Evolutionary conservation across 2,797 vertebrate species (phyloP), one percentile per base, ranked within the genome.

Genomic region (Decapterus maruadsi): DNA sequence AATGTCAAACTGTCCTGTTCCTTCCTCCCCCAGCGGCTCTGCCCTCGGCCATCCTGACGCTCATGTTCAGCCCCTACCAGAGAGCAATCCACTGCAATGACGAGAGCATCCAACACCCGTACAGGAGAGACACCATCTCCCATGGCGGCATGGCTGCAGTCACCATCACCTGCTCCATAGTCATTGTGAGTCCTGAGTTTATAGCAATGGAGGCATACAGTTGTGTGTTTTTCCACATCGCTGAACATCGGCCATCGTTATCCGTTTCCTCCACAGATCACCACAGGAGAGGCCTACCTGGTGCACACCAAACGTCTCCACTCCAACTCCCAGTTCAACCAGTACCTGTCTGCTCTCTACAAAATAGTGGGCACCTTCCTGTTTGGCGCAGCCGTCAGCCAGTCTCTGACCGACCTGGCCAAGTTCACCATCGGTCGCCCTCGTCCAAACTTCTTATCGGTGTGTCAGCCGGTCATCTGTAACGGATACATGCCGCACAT

Each of bases 311-410:
- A 98, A 43, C 96, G 95, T 0, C 94, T 99, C 31, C 96, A 95
- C 81, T 99, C 97, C 19, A 97, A 94, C 81, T 97, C 97, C 0
- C 90, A 94, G 72, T 99, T 96, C 90, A 99, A 98, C 94, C 97
- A 96, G 83, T 99, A 99, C 56, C 83, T 97, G 82, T 96, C 97
- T 0, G 97, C 97, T 0, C 95, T 99, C 45, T 99, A 99, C 87
- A 99, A 99, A 90, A 96, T 99, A 74, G 92, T 99, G 66, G 98
- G 98, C 40, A 97, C 97, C 2, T 99, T 95, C 87, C 87, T 99
- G 59, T 99, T 99, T 0, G 98, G 98, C 0, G 96, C 81, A 0
- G 96, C 96, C 0, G 93, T 97, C 78, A 99, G 97, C 92, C 96
- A 98, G 77, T 99, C 98, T 0, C 94, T 99, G 53, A 99, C 98